Evolutionary conservation across 2,797 vertebrate genomes (phyloP).

Genomic region (Delichon dasypus): DNA sequence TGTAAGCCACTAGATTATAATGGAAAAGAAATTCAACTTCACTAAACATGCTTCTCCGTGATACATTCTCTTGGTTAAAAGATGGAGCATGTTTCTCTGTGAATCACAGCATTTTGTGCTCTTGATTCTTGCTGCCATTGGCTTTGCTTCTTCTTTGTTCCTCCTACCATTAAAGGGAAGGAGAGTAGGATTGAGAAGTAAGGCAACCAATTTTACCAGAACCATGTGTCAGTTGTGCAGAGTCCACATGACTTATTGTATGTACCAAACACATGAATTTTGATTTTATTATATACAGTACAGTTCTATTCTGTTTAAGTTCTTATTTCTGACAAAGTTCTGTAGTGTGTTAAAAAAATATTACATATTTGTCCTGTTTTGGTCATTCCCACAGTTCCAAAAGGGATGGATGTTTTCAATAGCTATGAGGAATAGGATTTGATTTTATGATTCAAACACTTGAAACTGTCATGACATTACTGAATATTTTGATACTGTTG

Average conservation of each 20-base stretch:
- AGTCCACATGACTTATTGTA: not conserved
- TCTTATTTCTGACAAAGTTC: not conserved
- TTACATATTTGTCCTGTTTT: not conserved
- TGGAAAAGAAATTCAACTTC: not conserved
- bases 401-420: not conserved
- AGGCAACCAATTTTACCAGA: not conserved
- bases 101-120: not conserved
- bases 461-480: not conserved
- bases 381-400: not conserved
- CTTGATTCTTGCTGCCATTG: not conserved
- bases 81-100: not conserved
- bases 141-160: not conserved
- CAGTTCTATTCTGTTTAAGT: not conserved
- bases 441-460: not conserved
- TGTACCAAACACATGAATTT: not conserved
- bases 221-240: rapidly evolving
- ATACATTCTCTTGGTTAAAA: not conserved
- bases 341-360: not conserved
- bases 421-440: not conserved
- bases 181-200: not conserved
- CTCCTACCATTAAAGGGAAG: not conserved
- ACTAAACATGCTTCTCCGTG: not conserved
- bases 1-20: not conserved
- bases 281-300: not conserved
- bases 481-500: not conserved